These are phyloP conservation scores for Zenarchopterus dispar DNA, from an alignment of 2,797 vertebrate species.

Conservation along the genomic window DNA sequence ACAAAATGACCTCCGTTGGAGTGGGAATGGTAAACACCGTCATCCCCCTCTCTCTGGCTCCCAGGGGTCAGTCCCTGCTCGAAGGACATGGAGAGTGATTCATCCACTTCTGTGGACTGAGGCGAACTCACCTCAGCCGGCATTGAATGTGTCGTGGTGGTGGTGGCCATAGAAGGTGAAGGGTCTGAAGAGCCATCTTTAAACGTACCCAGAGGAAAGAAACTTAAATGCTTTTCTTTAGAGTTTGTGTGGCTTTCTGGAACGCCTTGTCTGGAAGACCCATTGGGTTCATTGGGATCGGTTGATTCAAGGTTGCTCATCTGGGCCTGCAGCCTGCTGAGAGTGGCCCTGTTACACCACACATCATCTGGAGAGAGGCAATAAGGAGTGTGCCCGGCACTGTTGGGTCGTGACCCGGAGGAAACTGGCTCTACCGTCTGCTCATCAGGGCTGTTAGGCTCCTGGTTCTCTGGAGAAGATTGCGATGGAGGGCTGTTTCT, in stretches of 20 bases:
- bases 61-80: conserved; percentile 89
- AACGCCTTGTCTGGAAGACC: conserved; percentile 56
- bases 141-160: conserved; percentile 87
- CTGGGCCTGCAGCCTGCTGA: conserved; percentile 73
- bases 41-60: conserved; percentile 86
- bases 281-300: conserved; percentile 55
- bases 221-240: conserved; percentile 85
- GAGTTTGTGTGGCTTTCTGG: conserved; percentile 76
- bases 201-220: conserved; percentile 88
- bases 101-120: conserved; percentile 96
- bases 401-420: conserved; percentile 81
- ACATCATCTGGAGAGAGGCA: conserved; percentile 85
- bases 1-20: conserved; percentile 73
- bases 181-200: conserved; percentile 86
- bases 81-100: conserved; percentile 94
- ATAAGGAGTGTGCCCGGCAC: conserved; percentile 85
- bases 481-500: conserved; percentile 73
- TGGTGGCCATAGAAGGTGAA: conserved; percentile 85
- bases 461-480: conserved; percentile 78
- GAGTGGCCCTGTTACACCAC: conserved; percentile 74
- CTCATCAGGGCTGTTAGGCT: conserved; percentile 83
- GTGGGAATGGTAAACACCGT: conserved; percentile 59
- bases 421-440: conserved; percentile 85
- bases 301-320: conserved; percentile 65
- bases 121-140: conserved; percentile 95